Conservation (phyloP, 2,113 vertebrate species). For the Atrichornis clamosus region DNA sequence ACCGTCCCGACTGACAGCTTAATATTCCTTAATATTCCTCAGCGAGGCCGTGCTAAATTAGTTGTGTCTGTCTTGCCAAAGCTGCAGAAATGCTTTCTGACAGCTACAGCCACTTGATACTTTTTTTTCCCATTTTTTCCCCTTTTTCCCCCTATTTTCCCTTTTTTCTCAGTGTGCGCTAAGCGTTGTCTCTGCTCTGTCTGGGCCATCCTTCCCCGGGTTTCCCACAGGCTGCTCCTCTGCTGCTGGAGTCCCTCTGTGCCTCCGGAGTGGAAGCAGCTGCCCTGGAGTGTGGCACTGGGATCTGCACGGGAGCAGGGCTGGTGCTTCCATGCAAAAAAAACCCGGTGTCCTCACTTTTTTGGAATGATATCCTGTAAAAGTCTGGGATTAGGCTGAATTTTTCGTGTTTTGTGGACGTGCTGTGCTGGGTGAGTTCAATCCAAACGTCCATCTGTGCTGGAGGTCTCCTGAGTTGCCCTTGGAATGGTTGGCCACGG, state of each 20-base stretch:
- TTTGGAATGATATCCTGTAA: neutral
- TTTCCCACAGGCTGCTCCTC: neutral
- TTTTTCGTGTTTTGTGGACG: neutral
- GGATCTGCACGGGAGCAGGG: neutral
- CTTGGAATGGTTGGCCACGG: too few relatives aligned
- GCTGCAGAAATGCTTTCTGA: slow-evolving; percentile 52
- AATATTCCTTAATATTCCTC: slow-evolving; percentile 57
- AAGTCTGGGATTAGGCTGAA: neutral
- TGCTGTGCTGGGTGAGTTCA: too few relatives aligned
- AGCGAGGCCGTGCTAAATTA: neutral
- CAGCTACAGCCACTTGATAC: slow-evolving; percentile 23
- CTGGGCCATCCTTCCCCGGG: neutral
- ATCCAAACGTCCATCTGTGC: too few relatives aligned
- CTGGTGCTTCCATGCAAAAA: accelerated
- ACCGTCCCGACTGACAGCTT: slow-evolving; percentile 63
- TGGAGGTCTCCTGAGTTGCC: too few relatives aligned
- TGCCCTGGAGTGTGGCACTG: neutral
- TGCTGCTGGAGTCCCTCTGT: neutral
- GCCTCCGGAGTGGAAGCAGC: neutral
- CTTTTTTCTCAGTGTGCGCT: neutral
- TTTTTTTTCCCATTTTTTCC: neutral
- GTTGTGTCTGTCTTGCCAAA: slow-evolving; percentile 59
- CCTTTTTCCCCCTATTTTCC: neutral
- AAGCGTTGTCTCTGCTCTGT: neutral
- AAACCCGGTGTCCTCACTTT: accelerated